Conservation (phyloP, 2,797 vertebrate species). For the Arrhamphus sclerolepis region DNA sequence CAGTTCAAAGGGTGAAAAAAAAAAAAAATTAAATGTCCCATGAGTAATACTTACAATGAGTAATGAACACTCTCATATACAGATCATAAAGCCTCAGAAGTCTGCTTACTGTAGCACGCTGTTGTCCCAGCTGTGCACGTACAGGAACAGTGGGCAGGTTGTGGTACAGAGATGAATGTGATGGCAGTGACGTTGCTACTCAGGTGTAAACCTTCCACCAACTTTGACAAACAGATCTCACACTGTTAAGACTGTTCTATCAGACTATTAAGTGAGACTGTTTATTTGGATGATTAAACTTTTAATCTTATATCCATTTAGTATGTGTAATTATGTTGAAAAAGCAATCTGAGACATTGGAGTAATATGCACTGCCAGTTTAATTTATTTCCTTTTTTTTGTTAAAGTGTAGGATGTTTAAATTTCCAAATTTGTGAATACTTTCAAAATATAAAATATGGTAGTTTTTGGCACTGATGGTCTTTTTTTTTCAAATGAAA, state of each 20-base stretch:
- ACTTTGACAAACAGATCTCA: constrained; percentile 31
- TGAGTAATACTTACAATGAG: constrained; percentile 6
- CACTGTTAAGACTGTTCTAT: neutral
- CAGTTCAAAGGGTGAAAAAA: neutral
- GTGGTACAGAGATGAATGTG: constrained; percentile 57
- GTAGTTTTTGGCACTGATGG: too few species aligned
- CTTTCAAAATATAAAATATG: too few species aligned
- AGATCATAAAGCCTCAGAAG: neutral
- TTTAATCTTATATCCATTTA: neutral
- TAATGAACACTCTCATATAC: neutral
- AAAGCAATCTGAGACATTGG: neutral
- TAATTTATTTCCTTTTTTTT: too few species aligned
- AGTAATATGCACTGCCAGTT: neutral
- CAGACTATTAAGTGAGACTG: neutral
- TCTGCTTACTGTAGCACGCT: constrained; percentile 21
- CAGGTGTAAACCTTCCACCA: constrained; percentile 38
- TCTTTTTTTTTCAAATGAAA: neutral
- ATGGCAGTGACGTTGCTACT: constrained; percentile 45
- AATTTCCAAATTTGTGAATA: too few species aligned
- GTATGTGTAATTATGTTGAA: neutral
- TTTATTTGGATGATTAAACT: too few species aligned
- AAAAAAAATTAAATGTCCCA: neutral
- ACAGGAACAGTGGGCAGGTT: constrained; percentile 63
- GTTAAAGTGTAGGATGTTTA: too few species aligned
- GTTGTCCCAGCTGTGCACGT: constrained; percentile 37